Evolutionary conservation across 2,888 invertebrate species (phyloP).

Genomic region (Zele albiditarsus): DNA sequence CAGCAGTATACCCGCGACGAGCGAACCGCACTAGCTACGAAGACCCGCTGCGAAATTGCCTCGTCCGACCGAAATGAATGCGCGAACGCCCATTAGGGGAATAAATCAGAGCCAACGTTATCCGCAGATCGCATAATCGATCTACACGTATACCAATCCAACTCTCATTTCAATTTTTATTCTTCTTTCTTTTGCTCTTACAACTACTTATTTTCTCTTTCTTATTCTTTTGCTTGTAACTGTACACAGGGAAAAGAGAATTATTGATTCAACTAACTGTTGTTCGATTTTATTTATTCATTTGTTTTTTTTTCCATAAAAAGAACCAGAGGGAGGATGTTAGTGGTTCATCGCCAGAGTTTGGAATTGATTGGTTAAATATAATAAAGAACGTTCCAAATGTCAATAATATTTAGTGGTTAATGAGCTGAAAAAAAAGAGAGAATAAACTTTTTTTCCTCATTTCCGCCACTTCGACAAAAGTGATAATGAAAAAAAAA

Average conservation of each 20-base stretch:
- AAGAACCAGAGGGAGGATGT: too few species aligned
- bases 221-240: conserved; percentile 26
- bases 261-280: too few species aligned
- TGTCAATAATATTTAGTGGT: too few species aligned
- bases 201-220: neutral
- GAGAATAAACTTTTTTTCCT: too few species aligned
- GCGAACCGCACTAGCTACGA: conserved; percentile 46
- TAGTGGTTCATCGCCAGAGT: too few species aligned
- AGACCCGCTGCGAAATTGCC: conserved; percentile 67
- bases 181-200: neutral
- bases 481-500: too few species aligned
- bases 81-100: conserved; percentile 73
- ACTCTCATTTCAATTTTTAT: conserved; percentile 47
- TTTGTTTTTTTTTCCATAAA: neutral
- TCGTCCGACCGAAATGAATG: conserved; percentile 70
- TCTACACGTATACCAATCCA: conserved; percentile 54
- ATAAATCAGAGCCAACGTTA: conserved; percentile 72
- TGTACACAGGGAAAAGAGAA: too few species aligned
- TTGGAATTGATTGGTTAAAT: too few species aligned
- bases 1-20: conserved; percentile 65
- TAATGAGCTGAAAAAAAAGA: too few species aligned
- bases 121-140: conserved; percentile 71
- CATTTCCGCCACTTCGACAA: too few species aligned
- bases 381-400: too few species aligned
- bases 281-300: neutral